Percentiles rank a stretch among this genome's conserved stretches.
These are phyloP conservation scores for Isotomurus palustris DNA, from an alignment of 2,888 invertebrate species.

Conservation along the genomic window DNA sequence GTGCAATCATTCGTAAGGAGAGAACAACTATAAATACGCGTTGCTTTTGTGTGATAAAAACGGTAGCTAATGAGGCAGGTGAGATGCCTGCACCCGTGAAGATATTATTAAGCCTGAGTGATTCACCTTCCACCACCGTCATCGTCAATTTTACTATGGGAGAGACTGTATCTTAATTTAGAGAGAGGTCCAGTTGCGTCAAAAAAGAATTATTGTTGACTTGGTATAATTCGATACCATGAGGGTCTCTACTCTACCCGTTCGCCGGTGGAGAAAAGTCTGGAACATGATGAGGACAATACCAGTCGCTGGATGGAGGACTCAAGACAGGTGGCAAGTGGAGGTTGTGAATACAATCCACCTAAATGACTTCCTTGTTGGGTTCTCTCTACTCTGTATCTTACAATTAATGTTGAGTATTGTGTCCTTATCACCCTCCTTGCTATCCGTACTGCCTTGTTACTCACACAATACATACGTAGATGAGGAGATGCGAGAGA, in stretches of 20 bases:
- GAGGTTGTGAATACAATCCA: conserved; percentile 20
- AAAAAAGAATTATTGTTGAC: conserved; percentile 2
- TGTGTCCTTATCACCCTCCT: background rate
- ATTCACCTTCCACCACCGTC: no score
- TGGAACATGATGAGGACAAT: conserved; percentile 6
- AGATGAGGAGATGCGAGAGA: no score
- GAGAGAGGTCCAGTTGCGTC: background rate
- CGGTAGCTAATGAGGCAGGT: background rate
- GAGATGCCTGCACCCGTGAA: conserved; percentile 6
- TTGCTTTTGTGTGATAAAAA: background rate
- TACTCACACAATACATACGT: no score
- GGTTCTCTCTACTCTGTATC: conserved; percentile 10
- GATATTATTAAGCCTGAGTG: background rate
- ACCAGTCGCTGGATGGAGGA: background rate
- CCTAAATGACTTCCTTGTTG: conserved; percentile 39
- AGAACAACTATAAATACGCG: no score
- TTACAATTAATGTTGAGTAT: background rate
- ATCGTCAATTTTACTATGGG: no score
- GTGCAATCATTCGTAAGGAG: no score
- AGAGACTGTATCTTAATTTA: conserved; percentile 5
- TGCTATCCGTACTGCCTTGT: background rate
- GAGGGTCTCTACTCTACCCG: background rate
- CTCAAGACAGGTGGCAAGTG: conserved; percentile 44
- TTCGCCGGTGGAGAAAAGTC: background rate
- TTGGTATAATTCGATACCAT: background rate